Percentiles rank a stretch among this genome's conserved stretches.
phyloP scores from a whole-genome alignment of 2,797 vertebrate genomes.

The Peromyscus aztecus region DNA sequence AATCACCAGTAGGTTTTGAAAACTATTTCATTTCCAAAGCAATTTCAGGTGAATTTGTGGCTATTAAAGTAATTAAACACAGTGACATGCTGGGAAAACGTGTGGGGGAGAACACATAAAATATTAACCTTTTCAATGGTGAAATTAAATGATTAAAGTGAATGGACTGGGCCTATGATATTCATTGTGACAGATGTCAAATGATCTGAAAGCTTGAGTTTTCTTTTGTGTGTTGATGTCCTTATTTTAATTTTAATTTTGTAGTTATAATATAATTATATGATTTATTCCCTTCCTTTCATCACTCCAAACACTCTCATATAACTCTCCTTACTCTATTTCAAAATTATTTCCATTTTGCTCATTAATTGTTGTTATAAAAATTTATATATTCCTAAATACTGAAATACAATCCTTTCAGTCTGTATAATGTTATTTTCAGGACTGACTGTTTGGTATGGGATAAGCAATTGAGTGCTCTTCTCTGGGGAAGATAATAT shows the following conservation, averaged over 20 bases:
- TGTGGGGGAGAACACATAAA: conserved; percentile 1
- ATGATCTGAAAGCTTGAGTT: not conserved
- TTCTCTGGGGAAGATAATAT: not conserved
- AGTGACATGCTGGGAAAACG: conserved; percentile 46
- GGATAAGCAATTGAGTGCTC: not conserved
- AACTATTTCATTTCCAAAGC: conserved; percentile 48
- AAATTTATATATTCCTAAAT: not conserved
- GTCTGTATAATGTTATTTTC: not conserved
- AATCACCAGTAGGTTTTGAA: conserved; percentile 46
- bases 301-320: not conserved
- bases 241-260: not conserved
- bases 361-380: not conserved
- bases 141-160: not conserved
- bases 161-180: not conserved
- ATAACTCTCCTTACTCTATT: not conserved
- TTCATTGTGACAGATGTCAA: not conserved
- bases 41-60: conserved; percentile 50
- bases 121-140: conserved; percentile 31
- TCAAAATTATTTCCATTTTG: not conserved
- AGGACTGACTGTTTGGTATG: not conserved
- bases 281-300: not conserved
- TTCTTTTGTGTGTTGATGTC: not conserved
- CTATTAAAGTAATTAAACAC: conserved; percentile 70
- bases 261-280: not conserved
- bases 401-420: not conserved